A percentile compares a stretch with the other conserved stretches of the same genome.
phyloP scores from a whole-genome alignment of 35 echinoderm and acorn worm genomes.

The Chiridota heheva region DNA sequence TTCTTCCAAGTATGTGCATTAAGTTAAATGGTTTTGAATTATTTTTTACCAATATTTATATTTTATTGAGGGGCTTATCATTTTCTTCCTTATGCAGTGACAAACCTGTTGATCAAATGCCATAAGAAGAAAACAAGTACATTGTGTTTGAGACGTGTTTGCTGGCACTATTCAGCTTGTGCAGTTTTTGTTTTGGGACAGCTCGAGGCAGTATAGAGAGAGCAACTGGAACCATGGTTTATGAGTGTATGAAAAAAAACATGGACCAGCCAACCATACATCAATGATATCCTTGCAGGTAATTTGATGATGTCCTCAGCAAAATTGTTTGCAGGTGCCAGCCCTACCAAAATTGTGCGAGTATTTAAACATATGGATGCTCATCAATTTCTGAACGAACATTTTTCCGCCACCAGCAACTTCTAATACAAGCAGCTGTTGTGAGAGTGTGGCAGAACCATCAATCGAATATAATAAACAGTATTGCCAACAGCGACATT shows the following conservation, averaged over 20 bases:
- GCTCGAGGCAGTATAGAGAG: background rate
- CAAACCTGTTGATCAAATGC: no score
- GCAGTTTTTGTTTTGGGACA: slow-evolving; percentile 4
- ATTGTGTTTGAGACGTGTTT: slow-evolving; percentile 46
- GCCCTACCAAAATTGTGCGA: slow-evolving; percentile 17
- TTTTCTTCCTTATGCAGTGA: no score
- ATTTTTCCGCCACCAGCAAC: no score
- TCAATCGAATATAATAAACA: no score
- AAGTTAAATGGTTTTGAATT: no score
- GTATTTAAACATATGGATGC: slow-evolving; percentile 30
- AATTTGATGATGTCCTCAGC: slow-evolving; percentile 34
- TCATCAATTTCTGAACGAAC: background rate
- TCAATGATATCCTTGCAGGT: slow-evolving; percentile 12
- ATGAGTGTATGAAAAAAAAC: background rate
- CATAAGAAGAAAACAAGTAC: slow-evolving; percentile 39
- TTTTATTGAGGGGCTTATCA: no score
- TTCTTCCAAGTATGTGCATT: no score
- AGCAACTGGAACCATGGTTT: background rate
- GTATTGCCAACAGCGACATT: no score
- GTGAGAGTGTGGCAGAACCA: no score
- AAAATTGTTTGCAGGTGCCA: slow-evolving; percentile 42
- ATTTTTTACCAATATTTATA: no score
- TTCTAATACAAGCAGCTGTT: no score
- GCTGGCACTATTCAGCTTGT: slow-evolving; percentile 32
- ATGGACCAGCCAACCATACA: slow-evolving; percentile 38